Base-by-base conservation (phyloP, 64 coral and sea anemone genomes). In the Stichodactyla helianthus region DNA sequence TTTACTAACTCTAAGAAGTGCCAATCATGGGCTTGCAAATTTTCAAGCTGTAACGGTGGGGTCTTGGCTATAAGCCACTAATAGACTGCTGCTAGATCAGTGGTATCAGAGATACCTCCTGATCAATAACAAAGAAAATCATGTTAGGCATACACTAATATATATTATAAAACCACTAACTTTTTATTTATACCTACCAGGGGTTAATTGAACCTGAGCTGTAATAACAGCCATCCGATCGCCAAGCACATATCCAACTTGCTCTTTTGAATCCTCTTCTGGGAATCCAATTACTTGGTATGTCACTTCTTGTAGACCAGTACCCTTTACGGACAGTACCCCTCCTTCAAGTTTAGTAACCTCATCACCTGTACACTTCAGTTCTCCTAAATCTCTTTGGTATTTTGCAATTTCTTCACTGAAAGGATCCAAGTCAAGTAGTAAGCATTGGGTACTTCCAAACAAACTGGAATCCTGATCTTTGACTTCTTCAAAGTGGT, bases 301-400 rank as follows among this genome's bases (percentile, higher is more conserved):
- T 5, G 91, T 82, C 26, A 83, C 63, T 22, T 92, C 91, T 77
- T 80, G 81, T 3, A 92, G n/a, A 20, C 91, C 91, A 84, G 65
- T 84, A 50, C 91, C 91, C 70, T 92, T 82, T 10, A 92, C 80
- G 84, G 62, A 54, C 1, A 92, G 82, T 7, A 52, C 68, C 53
- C 82, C 82, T 13, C 87, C 86, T 17, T 74, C 51, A 25, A 92
- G 54, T 35, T 83, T 92, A 50, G 86, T 88, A 78, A 77, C 68
- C 35, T 74, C 64, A 2, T 26, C 60, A 44, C 22, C 87, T 20
- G 64, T 26, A 77, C 91, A 92, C 20, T 59, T 70, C 50, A 92
- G 65, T 77, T 92, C 80, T 20, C 91, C 91, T 58, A 92, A 22
- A 59, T 92, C 80, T 79, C 88, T 92, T 60, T 88, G 82, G 58